A percentile compares a stretch with the other conserved stretches of the same genome.
These are phyloP conservation scores for Pogonus chalceus DNA, from an alignment of 1,140 invertebrate species.

Conservation along the genomic window DNA sequence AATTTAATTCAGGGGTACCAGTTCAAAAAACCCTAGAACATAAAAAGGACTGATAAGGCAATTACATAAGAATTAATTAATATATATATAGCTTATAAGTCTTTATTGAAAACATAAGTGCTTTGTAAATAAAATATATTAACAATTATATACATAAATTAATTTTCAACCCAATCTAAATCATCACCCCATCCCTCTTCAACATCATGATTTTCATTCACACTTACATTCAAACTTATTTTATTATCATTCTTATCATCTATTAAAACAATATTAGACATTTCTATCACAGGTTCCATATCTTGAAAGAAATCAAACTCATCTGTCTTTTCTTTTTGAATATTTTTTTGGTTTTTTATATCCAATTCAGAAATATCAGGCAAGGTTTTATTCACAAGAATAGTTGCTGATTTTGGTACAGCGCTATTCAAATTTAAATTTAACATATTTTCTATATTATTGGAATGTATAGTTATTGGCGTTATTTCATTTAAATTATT, in stretches of 20 bases:
- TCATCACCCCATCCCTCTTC: conserved; percentile 9
- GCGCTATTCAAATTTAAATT: neutral
- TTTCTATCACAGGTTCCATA: conserved; percentile 71
- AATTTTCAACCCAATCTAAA: conserved; percentile 7
- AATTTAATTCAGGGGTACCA: too few relatives aligned
- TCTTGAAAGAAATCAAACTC: conserved; percentile 72
- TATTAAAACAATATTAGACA: conserved; percentile 37
- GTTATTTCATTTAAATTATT: conserved; percentile 17
- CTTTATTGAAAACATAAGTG: too few relatives aligned
- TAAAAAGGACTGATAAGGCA: too few relatives aligned
- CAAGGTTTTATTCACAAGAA: conserved; percentile 38
- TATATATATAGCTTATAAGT: too few relatives aligned
- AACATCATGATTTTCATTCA: neutral
- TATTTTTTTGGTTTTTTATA: conserved; percentile 54
- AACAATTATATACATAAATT: neutral
- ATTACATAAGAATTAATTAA: too few relatives aligned
- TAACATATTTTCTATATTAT: neutral
- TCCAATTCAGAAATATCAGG: conserved; percentile 61
- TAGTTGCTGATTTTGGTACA: conserved; percentile 3
- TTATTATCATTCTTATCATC: conserved; percentile 14
- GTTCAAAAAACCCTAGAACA: too few relatives aligned
- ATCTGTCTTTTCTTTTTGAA: conserved; percentile 34
- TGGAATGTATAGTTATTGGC: neutral
- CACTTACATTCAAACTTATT: conserved; percentile 6
- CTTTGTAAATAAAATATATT: too few relatives aligned